A percentile compares a stretch with the other conserved stretches of the same genome.
Evolutionary conservation across 2,888 invertebrate genomes (phyloP).

Genomic region (Cheilosia pagana): DNA sequence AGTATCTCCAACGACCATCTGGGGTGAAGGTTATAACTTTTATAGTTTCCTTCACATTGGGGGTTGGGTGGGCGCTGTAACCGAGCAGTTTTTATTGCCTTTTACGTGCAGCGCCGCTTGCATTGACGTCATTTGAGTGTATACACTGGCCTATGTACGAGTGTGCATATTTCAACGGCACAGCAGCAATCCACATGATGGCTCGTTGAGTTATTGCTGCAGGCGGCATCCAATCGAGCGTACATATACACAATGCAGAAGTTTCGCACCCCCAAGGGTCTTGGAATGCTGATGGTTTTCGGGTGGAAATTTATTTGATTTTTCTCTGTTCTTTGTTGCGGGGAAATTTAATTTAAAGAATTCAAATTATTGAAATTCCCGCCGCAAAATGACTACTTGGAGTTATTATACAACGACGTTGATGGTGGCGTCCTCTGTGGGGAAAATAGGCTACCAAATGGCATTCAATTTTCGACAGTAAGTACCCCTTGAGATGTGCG

Average conservation of each 20-base stretch:
- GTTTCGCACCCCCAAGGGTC: conserved; percentile 51
- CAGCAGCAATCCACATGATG: conserved; percentile 38
- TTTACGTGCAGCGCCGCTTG: conserved; percentile 35
- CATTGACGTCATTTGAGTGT: conserved; percentile 72
- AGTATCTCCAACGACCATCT: conserved; percentile 64
- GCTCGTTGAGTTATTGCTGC: conserved; percentile 68
- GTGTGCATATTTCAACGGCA: no score
- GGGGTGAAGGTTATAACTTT: conserved; percentile 73
- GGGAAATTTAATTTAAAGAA: conserved; percentile 7
- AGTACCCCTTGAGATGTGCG: not conserved
- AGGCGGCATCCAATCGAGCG: conserved; percentile 44
- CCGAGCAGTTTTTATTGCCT: conserved; percentile 55
- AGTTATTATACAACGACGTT: no score
- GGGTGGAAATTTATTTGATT: conserved; percentile 26
- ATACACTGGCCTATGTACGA: conserved; percentile 28
- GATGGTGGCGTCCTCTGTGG: no score
- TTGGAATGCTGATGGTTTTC: conserved; percentile 19
- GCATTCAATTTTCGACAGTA: no score
- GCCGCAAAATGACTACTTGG: no score
- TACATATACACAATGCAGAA: conserved; percentile 25
- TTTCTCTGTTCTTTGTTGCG: not conserved
- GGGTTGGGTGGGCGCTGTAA: conserved; percentile 56
- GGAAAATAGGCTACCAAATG: no score
- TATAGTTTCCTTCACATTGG: conserved; percentile 65
- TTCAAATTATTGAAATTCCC: not conserved